Base-by-base conservation (phyloP, 2,113 vertebrate species). In the Tenrec ecaudatus region DNA sequence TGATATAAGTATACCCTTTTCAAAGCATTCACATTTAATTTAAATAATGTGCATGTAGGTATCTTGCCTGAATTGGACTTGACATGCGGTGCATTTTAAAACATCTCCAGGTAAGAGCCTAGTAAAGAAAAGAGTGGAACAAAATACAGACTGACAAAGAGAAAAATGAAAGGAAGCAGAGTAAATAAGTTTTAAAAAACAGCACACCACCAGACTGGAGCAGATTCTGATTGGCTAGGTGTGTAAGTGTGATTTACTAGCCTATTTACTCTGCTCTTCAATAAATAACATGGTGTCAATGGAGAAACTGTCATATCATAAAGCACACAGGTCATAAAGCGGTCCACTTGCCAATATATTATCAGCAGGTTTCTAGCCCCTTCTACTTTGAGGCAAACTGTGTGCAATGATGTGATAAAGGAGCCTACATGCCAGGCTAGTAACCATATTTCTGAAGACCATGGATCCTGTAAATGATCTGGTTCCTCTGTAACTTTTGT, bases 11-110 rank as follows among this genome's bases (percentile, higher is more conserved):
- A 93, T 81, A 90, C 10, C 81, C 90, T 95, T 97, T 88, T 89
- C 14, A 89, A 92, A 89, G 43, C 73, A 83, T 95, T 96, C 83
- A 93, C 92, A 84, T 93, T 96, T 96, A 92, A 97, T 96, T 95
- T 92, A 96, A 95, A 94, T 90, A 96, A 90, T 29, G 23, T 71
- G 77, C 66, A 94, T 95, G 90, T 94, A 94, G 58, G 77, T 92
- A 86, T 79, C 86, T 93, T 69, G 68, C 36, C 66, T 96, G 93
- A 95, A 95, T 88, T 92, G 47, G 47, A 79, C 85, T 87, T 94
- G 92, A 92, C 88, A 92, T 90, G 66, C 9, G 19, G 73, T 82
- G 73, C 90, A 92, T 97, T 94, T 93, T 87, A 33, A 94, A 95
- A 90, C 80, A 33, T 92, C 81, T 94, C 29, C 27, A 87, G 60